Evolutionary conservation across 2,113 vertebrate genomes (phyloP), one percentile per base, ranked within the genome.

Genomic region (Lota lota): DNA sequence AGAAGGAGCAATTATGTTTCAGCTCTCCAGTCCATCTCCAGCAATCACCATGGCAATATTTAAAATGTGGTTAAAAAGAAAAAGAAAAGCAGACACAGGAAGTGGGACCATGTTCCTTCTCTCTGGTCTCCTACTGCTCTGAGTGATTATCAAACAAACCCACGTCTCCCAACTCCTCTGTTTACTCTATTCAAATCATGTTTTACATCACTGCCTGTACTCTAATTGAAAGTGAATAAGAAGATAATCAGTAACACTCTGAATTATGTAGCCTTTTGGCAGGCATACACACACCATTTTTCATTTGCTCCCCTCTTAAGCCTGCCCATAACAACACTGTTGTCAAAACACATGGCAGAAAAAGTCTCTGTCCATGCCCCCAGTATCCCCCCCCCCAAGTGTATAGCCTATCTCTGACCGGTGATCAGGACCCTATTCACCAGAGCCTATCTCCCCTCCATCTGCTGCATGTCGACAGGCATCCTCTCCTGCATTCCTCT

Each of bases 11-110:
- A 89, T 92, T 91, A 89, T 87, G 82, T 83, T 92, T 90, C 76
- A 91, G 81, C 88, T 88, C 83, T 85, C 73, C 63, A 83, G 82
- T 77, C 85, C 85, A 88, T 91, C 88, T 90, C 82, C 74, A 82
- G 81, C 73, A 84, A 90, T 92, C 88, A 88, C 89, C 87, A 91
- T 91, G 87, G 88, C 74, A 72, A 91, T 91, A 84, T 88, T 90
- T 90, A 82, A 90, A 86, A 90, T 79, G 80, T 85, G 77, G 73
- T 82, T 83, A 73, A 81, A 88, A 77, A 81, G 73, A 81, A 68
- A 68, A 11, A n/a, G 80, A 72, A 68, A 14, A 19, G 80, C 75
- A 81, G 82, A 68, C 67, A 70, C 53, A 72, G 75, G 75, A 75
- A 77, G 75, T 79, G 11, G 70, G 69, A 76, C 83, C 75, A 74